Evolutionary conservation across 1,140 invertebrate species (phyloP), one percentile per base, ranked within the genome.

Genomic region (Andricus grossulariae): DNA sequence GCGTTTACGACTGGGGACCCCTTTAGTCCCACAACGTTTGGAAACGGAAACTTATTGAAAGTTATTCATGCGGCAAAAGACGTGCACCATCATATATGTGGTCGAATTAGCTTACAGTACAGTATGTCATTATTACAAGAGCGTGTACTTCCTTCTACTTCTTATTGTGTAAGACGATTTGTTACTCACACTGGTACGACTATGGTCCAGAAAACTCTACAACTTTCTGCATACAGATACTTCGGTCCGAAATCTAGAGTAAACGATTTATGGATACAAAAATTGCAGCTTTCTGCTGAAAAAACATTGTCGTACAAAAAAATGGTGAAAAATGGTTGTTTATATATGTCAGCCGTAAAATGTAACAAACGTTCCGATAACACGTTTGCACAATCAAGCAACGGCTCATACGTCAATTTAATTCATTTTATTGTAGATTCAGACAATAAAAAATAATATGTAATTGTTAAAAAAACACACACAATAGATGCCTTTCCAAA

Each of bases 31-130:
- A 83, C 50, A 74, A 49, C 39, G 54, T 72, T 18, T 70, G 72
- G 71, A 8, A 83, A 83, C 76, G 76, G 79, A 8, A 51, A 12
- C n/a, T n/a, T n/a, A n/a, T n/a, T n/a, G n/a, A n/a, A n/a, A n/a
- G n/a, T n/a, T n/a, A n/a, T n/a, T n/a, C n/a, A 54, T 83, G 5
- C 21, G 74, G 7, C 66, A 72, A 71, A 75, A n/a, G n/a, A n/a
- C n/a, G n/a, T n/a, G n/a, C n/a, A n/a, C n/a, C n/a, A n/a, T n/a
- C n/a, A n/a, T n/a, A n/a, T n/a, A n/a, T n/a, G n/a, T n/a, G n/a
- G n/a, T n/a, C n/a, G n/a, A n/a, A n/a, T n/a, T n/a, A n/a, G 16
- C 73, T 16, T 51, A 16, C 50, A 51, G 50, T 51, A 51, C n/a
- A 15, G 50, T 51, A 51, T 51, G 50, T 13, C n/a, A 11, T 51